Base-by-base conservation (phyloP, 2,888 invertebrate genomes). In the Archips crataeganus region DNA sequence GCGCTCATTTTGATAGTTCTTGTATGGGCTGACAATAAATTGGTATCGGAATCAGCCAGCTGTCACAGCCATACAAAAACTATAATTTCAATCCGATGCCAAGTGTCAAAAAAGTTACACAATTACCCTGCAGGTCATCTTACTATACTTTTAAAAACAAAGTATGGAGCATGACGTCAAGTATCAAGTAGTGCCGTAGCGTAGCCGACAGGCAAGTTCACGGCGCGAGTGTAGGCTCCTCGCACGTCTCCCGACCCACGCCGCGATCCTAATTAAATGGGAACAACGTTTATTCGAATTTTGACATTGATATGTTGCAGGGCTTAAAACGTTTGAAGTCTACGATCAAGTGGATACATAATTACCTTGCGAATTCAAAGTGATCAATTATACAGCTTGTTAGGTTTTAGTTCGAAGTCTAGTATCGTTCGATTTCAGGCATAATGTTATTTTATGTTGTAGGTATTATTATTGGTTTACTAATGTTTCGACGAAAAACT, bases 201-300 rank as follows among this genome's bases (percentile, higher is more conserved):
- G 10, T 8, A 9, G 32, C 47, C 3, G 2, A 54, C 23, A 49
- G 61, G 60, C 71, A 62, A 67, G 63, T 68, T 72, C 68, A 57
- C 67, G 68, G 68, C 68, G 68, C 67, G 72, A 68, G 72, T 57
- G 72, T 72, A 66, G 71, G 66, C 67, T 59, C 71, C 67, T 59
- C 71, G 61, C 70, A 64, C 39, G 65, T 65, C 69, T 65, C 49
- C 34, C 65, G 51, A n/a, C 10, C 32, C 13, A 11, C 32, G 32
- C 51, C 34, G 36, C 36, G 65, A 36, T 65, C 51, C 51, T 65
- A 65, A 65, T 65, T 65, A 65, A 51, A 65, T 36, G 51, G 65
- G 49, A 65, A 65, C 51, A 51, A 51, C 65, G 65, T 65, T 51
- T 51, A 63, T 63, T 63, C 47, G 36, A 3, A 10, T 36, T 65